Conservation (phyloP, 2,888 invertebrate genomes). For the Hydrotaea diabolus region DNA sequence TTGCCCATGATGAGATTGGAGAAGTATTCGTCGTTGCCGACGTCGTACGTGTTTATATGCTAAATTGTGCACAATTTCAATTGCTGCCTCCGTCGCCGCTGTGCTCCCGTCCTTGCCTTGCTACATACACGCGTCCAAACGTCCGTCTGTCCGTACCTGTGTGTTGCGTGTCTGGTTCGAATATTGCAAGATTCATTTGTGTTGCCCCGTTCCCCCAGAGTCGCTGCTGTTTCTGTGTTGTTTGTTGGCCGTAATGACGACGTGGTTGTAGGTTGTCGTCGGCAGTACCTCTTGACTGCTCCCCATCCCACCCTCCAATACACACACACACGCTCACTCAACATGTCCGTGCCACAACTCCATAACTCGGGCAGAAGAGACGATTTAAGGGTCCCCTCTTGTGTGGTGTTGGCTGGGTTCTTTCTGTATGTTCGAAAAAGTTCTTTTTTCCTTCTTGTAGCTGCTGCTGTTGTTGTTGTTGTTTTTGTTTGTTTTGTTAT, state of each 20-base stretch:
- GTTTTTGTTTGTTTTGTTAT: constrained; percentile 59
- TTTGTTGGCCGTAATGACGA: constrained; percentile 11
- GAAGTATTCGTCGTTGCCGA: background rate
- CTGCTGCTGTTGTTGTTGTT: no score
- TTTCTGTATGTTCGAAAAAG: constrained; percentile 41
- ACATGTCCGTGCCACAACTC: constrained; percentile 12
- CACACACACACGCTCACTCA: constrained; percentile 57
- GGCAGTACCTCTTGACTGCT: constrained; percentile 22
- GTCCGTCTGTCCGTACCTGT: constrained; percentile 26
- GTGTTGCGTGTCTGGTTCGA: constrained; percentile 54
- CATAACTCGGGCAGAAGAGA: constrained; percentile 12
- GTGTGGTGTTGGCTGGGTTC: constrained; percentile 40
- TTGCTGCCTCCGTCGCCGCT: background rate
- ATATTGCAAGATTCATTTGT: constrained; percentile 57
- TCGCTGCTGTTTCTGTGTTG: constrained; percentile 9
- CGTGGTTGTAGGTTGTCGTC: constrained; percentile 34
- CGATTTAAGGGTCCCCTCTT: constrained; percentile 40
- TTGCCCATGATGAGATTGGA: constrained; percentile 22
- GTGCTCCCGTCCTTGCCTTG: background rate
- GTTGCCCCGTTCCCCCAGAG: constrained; percentile 14
- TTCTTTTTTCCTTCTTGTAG: constrained; percentile 54
- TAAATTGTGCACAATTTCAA: constrained; percentile 51
- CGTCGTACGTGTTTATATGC: constrained; percentile 59
- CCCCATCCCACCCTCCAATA: background rate
- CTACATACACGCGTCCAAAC: no score